Evolutionary conservation across 1,140 invertebrate species (phyloP).

Genomic region (Ruditapes philippinarum): DNA sequence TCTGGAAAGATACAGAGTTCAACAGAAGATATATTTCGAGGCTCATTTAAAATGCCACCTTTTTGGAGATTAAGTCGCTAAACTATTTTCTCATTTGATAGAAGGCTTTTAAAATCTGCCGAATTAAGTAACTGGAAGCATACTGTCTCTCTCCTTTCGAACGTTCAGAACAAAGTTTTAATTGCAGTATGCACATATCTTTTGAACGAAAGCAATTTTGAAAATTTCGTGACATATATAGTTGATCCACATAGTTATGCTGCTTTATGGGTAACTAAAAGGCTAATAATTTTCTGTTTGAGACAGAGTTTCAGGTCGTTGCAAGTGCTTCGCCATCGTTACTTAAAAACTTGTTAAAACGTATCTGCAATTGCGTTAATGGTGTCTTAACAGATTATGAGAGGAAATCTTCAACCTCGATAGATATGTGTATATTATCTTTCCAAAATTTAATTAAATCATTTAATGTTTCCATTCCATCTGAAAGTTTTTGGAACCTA

Average conservation of each 20-base stretch:
- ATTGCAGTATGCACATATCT: not conserved
- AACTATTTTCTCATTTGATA: not conserved
- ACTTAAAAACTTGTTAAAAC: no score
- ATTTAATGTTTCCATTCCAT: not conserved
- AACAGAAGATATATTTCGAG: not conserved
- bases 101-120: not conserved
- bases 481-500: not conserved
- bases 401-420: no score
- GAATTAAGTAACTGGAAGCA: not conserved
- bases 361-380: no score
- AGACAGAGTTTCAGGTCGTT: no score
- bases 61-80: not conserved
- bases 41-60: not conserved
- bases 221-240: not conserved
- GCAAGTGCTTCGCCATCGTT: not conserved
- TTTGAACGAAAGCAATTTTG: not conserved
- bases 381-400: no score
- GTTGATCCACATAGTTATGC: not conserved
- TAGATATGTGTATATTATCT: no score
- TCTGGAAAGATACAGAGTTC: not conserved
- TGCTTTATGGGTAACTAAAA: not conserved
- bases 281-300: not conserved
- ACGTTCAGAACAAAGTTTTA: not conserved
- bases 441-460: no score
- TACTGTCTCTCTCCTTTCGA: not conserved